Evolutionary conservation across 2,888 invertebrate species (phyloP).

Genomic region (Amphipoea oculea): DNA sequence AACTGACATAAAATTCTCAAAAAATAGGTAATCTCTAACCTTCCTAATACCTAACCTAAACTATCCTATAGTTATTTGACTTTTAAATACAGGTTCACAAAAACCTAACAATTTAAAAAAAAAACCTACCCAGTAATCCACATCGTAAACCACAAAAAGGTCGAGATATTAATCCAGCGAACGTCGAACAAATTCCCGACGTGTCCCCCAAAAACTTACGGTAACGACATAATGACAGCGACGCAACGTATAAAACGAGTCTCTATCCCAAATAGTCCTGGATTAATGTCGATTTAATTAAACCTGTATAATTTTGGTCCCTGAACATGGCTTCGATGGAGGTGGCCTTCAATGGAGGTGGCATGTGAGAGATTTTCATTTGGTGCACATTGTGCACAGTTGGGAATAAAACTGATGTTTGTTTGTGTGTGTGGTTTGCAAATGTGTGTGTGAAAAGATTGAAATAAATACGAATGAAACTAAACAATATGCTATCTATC

Average conservation of each 20-base stretch:
- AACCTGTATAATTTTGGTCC: conserved; percentile 88
- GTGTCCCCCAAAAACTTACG: conserved; percentile 80
- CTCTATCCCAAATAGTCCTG: conserved; percentile 83
- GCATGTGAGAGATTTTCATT: conserved; percentile 29
- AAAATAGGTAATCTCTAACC: neutral
- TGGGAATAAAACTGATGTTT: neutral
- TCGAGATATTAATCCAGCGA: conserved; percentile 74
- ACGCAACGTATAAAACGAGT: conserved; percentile 79
- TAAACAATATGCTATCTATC: neutral
- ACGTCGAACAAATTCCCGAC: conserved; percentile 79
- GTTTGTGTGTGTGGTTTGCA: neutral
- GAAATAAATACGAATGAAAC: neutral
- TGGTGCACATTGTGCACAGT: conserved; percentile 27
- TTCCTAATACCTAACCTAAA: neutral
- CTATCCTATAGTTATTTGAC: neutral
- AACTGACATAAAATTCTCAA: neutral
- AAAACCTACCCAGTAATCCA: conserved; percentile 40
- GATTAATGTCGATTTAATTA: conserved; percentile 90
- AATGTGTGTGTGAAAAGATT: neutral
- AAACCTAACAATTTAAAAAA: conserved; percentile 30
- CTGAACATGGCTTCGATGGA: conserved; percentile 65
- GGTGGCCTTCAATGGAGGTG: conserved; percentile 65
- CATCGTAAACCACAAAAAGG: conserved; percentile 58
- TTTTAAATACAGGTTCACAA: neutral
- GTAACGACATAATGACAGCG: conserved; percentile 88